These are phyloP conservation scores for Seira sanloemensis DNA, from an alignment of 2,888 invertebrate genomes.

Conservation along the genomic window DNA sequence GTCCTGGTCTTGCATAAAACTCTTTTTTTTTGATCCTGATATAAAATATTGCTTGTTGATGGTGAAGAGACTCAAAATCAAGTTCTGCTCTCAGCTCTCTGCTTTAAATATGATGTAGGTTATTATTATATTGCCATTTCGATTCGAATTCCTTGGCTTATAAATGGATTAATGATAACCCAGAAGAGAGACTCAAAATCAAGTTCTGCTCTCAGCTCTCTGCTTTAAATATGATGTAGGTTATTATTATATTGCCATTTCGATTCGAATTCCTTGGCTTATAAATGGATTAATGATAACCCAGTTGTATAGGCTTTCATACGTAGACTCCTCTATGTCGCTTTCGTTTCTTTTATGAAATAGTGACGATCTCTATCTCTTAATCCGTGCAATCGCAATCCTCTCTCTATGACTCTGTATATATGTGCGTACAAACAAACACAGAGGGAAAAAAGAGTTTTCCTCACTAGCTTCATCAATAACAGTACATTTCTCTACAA, in stretches of 20 bases:
- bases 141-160: slow-evolving; percentile 62
- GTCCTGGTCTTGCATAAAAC: too few relatives aligned
- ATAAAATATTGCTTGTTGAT: not conserved
- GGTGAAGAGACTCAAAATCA: too few relatives aligned
- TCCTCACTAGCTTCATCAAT: slow-evolving; percentile 28
- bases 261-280: slow-evolving; percentile 62
- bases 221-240: slow-evolving; percentile 51
- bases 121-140: slow-evolving; percentile 18
- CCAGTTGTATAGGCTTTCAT: slow-evolving; percentile 40
- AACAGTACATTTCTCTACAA: slow-evolving; percentile 6
- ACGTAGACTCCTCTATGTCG: not conserved
- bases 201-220: slow-evolving; percentile 33
- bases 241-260: slow-evolving; percentile 16
- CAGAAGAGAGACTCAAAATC: slow-evolving; percentile 34
- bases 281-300: slow-evolving; percentile 63
- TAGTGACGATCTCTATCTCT: slow-evolving; percentile 41
- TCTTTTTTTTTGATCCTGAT: too few relatives aligned
- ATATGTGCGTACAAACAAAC: slow-evolving; percentile 45
- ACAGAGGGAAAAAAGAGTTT: slow-evolving; percentile 37
- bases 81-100: slow-evolving; percentile 33
- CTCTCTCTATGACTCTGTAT: too few relatives aligned
- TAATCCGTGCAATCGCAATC: slow-evolving; percentile 61
- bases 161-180: slow-evolving; percentile 63
- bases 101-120: slow-evolving; percentile 50
- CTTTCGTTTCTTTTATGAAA: not conserved